Base-by-base conservation (phyloP, 2,888 invertebrate species). In the Biston stratarius region DNA sequence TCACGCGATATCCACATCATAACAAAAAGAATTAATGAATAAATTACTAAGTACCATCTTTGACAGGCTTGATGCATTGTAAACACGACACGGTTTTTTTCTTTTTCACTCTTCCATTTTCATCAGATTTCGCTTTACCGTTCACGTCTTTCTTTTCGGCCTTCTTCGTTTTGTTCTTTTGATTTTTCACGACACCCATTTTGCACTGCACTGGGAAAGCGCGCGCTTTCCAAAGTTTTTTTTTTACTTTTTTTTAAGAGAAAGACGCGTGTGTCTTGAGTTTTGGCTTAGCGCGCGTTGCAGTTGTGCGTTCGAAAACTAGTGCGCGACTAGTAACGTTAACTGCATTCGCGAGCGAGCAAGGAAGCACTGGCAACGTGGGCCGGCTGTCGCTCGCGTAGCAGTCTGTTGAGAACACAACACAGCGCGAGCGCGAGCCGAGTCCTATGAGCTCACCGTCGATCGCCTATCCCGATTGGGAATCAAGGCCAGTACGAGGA, bases 31-130 rank as follows among this genome's bases (percentile, higher is more conserved):
- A 34, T 47, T 14, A 61, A 48, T 42, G 2, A 51, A 61, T 61
- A 53, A 70, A 72, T 61, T 76, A 72, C 68, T 72, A 42, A 77
- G 75, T 90, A 93, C 93, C 93, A 80, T 93, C 93, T 75, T 94
- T 92, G 40, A 87, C 86, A 47, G 93, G 87, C 80, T 92, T 94
- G 87, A 94, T 89, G 84, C 94, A 94, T 87, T 94, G 94, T 87
- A 94, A 92, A 86, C 94, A 94, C 83, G 94, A 94, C 85, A 94
- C 90, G 78, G 83, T 85, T 75, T 87, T 92, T 89, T 93, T 94
- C 87, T 92, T 93, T 86, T 92, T 93, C 87, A 89, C 89, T 91
- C 92, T 93, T 76, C 81, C 88, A 69, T 86, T 84, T 74, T 85
- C 85, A 76, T 87, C 59, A 49, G 49, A 85, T 79, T 90, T 90